Evolutionary conservation across 2,797 vertebrate species (phyloP).

Genomic region (Leuciscus waleckii): DNA sequence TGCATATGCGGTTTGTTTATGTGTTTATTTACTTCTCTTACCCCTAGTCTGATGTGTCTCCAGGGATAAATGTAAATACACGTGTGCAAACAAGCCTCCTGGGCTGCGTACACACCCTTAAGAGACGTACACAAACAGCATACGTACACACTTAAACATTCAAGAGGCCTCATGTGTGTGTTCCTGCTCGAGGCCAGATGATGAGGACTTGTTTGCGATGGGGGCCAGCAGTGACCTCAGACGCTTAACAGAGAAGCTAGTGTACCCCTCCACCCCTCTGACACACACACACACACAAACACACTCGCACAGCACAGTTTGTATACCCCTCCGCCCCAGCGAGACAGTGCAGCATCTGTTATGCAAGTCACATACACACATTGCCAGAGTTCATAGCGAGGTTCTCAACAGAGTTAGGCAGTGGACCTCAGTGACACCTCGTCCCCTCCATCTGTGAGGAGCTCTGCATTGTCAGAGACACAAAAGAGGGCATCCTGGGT

Average conservation of each 20-base stretch:
- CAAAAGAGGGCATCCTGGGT: slow-evolving; percentile 37
- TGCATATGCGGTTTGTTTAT: slow-evolving; percentile 47
- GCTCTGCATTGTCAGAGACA: slow-evolving; percentile 40
- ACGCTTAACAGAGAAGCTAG: slow-evolving; percentile 52
- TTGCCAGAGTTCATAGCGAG: slow-evolving; percentile 39
- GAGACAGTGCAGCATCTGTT: slow-evolving; percentile 60
- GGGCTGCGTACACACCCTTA: slow-evolving; percentile 17
- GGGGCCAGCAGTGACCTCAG: slow-evolving; percentile 54
- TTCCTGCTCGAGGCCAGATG: slow-evolving; percentile 33
- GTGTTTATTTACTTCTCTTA: slow-evolving; percentile 39
- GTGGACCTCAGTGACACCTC: slow-evolving; percentile 42
- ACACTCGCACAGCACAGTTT: not conserved
- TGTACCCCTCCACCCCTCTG: slow-evolving; percentile 46
- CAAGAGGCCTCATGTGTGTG: slow-evolving; percentile 39
- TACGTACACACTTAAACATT: slow-evolving; percentile 25
- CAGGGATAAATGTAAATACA: slow-evolving; percentile 37
- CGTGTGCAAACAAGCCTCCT: slow-evolving; percentile 39
- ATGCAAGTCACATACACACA: slow-evolving; percentile 52
- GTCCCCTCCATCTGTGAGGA: slow-evolving; percentile 39
- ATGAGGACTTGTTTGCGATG: slow-evolving; percentile 51
- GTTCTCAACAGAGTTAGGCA: slow-evolving; percentile 23
- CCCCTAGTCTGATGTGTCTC: slow-evolving; percentile 27
- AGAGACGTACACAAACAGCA: slow-evolving; percentile 4
- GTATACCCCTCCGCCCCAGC: slow-evolving; percentile 34
- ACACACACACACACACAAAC: slow-evolving; percentile 29